Evolutionary conservation across 2,888 invertebrate genomes (phyloP).

Genomic region (Ctena decussata): DNA sequence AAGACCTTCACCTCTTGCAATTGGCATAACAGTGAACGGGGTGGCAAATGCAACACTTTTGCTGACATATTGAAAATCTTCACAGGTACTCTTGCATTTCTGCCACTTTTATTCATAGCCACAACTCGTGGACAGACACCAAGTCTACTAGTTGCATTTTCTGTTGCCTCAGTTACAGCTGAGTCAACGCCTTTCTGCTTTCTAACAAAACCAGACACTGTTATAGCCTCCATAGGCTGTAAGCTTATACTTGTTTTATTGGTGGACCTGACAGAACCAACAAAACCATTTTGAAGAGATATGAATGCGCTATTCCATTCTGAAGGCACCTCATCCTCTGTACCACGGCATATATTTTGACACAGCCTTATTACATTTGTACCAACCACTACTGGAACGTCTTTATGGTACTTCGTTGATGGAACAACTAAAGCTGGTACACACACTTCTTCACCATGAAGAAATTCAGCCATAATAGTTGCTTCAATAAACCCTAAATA

Average conservation of each 20-base stretch:
- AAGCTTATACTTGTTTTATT: not conserved
- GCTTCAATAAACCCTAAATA: not conserved
- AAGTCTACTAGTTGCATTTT: too few relatives aligned
- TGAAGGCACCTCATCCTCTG: not conserved
- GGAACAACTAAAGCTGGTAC: conserved; percentile 7
- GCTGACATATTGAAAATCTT: too few relatives aligned
- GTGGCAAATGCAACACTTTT: too few relatives aligned
- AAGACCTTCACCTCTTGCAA: too few relatives aligned
- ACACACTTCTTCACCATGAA: not conserved
- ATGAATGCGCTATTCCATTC: conserved; percentile 7
- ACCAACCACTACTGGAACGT: not conserved
- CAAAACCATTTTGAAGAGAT: not conserved
- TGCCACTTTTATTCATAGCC: too few relatives aligned
- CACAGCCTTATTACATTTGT: not conserved
- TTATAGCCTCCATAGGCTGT: conserved; percentile 17
- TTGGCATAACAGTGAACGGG: too few relatives aligned
- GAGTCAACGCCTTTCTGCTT: too few relatives aligned
- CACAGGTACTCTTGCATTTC: too few relatives aligned
- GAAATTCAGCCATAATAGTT: not conserved
- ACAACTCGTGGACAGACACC: too few relatives aligned
- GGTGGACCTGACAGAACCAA: not conserved
- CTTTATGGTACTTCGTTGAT: not conserved
- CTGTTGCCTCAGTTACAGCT: too few relatives aligned
- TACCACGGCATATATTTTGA: not conserved
- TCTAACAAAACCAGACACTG: conserved; percentile 19